Evolutionary conservation across 2,797 vertebrate species (phyloP).

Genomic region (Setipinna tenuifilis): DNA sequence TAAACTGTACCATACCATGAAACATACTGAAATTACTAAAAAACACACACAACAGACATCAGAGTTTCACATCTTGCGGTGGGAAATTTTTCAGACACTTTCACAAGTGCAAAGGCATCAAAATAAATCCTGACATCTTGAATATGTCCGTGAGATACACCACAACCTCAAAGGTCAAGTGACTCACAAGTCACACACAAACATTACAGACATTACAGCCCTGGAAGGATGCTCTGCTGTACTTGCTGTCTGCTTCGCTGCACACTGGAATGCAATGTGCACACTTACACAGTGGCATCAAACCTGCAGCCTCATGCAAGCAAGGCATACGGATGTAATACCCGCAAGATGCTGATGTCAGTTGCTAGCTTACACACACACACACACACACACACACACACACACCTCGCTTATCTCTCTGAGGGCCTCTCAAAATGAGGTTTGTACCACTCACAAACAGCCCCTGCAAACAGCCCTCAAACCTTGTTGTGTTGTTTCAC

Average conservation of each 20-base stretch:
- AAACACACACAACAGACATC: not conserved
- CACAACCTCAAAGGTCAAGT: not conserved
- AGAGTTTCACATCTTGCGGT: not conserved
- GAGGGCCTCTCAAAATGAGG: not conserved
- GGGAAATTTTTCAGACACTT: not conserved
- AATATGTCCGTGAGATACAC: not conserved
- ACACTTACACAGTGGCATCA: not conserved
- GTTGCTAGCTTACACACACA: not conserved
- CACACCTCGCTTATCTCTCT: too few species aligned
- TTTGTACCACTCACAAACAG: not conserved
- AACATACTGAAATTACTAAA: not conserved
- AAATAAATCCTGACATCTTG: not conserved
- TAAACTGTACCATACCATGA: not conserved
- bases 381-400: too few species aligned
- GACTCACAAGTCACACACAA: not conserved
- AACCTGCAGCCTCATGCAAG: not conserved
- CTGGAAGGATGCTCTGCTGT: not conserved
- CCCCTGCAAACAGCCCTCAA: not conserved
- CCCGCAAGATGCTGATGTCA: not conserved
- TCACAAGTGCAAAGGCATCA: not conserved
- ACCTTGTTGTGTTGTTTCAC: conserved; percentile 6
- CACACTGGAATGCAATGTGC: not conserved
- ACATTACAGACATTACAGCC: not conserved
- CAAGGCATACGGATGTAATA: not conserved
- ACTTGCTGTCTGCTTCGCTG: not conserved